Conservation (phyloP, 2,888 invertebrate species). For the Abscondita cerata region DNA sequence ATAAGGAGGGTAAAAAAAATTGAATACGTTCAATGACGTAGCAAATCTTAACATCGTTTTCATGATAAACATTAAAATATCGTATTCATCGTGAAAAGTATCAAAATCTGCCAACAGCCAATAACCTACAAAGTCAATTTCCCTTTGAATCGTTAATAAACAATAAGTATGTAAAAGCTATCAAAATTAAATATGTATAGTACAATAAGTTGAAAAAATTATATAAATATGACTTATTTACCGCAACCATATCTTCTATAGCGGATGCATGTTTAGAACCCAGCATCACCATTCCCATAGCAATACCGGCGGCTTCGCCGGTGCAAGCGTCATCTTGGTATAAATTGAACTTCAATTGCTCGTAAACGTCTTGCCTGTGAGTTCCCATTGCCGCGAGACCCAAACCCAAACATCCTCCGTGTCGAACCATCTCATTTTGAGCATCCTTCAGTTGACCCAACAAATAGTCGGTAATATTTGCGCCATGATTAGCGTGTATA, state of each 20-base stretch:
- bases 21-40: no score
- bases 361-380: conserved; percentile 93
- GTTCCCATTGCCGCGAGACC: conserved; percentile 99
- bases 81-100: no score
- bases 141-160: no score
- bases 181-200: no score
- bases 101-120: no score
- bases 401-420: conserved; percentile 96
- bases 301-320: conserved; percentile 98
- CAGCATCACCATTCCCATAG: conserved; percentile 99
- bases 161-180: no score
- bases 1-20: no score
- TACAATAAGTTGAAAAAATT: background rate
- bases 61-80: no score
- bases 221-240: no score
- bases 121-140: no score
- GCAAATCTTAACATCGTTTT: no score
- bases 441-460: conserved; percentile 95
- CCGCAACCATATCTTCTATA: conserved; percentile 92
- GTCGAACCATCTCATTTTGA: conserved; percentile 95
- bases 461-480: conserved; percentile 94
- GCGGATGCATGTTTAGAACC: conserved; percentile 91
- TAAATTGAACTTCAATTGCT: conserved; percentile 94
- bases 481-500: conserved; percentile 99
- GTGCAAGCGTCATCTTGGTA: conserved; percentile 99